Percentiles rank a stretch among this genome's conserved stretches.
Conservation (phyloP, 2,888 invertebrate genomes). For the Plagodis pulveraria region DNA sequence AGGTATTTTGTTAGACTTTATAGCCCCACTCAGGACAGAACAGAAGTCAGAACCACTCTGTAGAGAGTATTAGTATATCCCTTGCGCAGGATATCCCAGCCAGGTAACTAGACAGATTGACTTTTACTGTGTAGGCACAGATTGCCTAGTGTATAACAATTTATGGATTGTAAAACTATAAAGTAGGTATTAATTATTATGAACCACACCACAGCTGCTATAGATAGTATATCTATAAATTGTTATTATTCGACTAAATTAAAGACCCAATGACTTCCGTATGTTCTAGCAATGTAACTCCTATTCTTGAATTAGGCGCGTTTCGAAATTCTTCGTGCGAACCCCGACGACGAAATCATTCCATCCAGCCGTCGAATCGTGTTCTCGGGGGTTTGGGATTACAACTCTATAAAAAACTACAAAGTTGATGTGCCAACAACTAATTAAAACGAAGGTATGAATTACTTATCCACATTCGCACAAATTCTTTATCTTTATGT, state of each 20-base stretch:
- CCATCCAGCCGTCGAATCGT: conserved; percentile 85
- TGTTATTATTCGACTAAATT: conserved; percentile 69
- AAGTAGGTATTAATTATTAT: conserved; percentile 44
- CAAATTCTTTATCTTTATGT: conserved; percentile 54
- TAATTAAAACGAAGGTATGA: conserved; percentile 79
- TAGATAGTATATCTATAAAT: conserved; percentile 50
- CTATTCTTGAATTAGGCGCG: conserved; percentile 60
- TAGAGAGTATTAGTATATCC: no score
- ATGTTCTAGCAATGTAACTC: conserved; percentile 44
- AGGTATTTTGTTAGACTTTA: no score
- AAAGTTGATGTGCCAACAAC: conserved; percentile 81
- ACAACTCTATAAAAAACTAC: conserved; percentile 78
- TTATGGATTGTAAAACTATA: no score
- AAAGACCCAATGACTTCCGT: conserved; percentile 50
- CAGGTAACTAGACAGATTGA: no score
- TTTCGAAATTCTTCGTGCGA: conserved; percentile 76
- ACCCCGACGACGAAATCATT: conserved; percentile 84
- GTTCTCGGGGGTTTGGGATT: conserved; percentile 83
- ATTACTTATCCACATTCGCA: conserved; percentile 47
- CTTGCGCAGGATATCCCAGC: no score
- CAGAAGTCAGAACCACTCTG: no score
- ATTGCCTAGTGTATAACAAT: no score
- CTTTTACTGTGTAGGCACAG: no score
- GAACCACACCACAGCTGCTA: conserved; percentile 56
- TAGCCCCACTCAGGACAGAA: no score